phyloP scores from a whole-genome alignment of 2,888 invertebrate species.

The Papilio gigon region DNA sequence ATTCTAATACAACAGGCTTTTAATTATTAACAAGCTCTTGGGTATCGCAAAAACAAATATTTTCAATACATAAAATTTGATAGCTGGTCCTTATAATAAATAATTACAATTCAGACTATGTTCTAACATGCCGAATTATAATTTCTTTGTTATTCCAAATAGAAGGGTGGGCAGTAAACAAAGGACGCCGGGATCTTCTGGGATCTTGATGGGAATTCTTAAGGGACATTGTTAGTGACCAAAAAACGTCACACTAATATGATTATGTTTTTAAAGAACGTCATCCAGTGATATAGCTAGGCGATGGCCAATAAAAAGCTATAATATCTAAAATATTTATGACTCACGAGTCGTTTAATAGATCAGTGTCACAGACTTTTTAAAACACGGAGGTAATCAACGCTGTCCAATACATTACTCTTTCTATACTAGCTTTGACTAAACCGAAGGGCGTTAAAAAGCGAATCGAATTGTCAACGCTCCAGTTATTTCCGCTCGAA shows the following conservation, averaged over 20 bases:
- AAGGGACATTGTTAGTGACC: constrained; percentile 50
- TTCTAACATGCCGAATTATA: constrained; percentile 58
- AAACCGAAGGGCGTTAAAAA: constrained; percentile 10
- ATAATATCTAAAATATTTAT: not conserved
- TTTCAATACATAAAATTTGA: constrained; percentile 52
- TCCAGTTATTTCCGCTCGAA: constrained; percentile 4
- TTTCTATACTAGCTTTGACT: not conserved
- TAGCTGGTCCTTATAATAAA: constrained; percentile 54
- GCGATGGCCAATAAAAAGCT: constrained; percentile 24
- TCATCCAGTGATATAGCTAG: constrained; percentile 42
- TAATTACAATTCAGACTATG: constrained; percentile 53
- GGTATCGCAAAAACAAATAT: constrained; percentile 24
- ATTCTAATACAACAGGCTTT: not conserved
- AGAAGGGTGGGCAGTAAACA: constrained; percentile 59
- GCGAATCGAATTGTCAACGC: constrained; percentile 2
- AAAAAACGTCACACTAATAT: constrained; percentile 56
- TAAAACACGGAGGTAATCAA: no score
- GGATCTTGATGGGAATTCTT: constrained; percentile 58
- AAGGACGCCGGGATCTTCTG: constrained; percentile 49
- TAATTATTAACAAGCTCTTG: constrained; percentile 9
- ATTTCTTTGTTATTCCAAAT: constrained; percentile 60
- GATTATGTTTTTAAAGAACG: constrained; percentile 52
- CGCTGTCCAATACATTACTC: no score
- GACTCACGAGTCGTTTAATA: not conserved
- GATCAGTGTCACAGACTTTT: no score